Evolutionary conservation across 2,888 invertebrate genomes (phyloP).

Genomic region (Trimorus sp.): DNA sequence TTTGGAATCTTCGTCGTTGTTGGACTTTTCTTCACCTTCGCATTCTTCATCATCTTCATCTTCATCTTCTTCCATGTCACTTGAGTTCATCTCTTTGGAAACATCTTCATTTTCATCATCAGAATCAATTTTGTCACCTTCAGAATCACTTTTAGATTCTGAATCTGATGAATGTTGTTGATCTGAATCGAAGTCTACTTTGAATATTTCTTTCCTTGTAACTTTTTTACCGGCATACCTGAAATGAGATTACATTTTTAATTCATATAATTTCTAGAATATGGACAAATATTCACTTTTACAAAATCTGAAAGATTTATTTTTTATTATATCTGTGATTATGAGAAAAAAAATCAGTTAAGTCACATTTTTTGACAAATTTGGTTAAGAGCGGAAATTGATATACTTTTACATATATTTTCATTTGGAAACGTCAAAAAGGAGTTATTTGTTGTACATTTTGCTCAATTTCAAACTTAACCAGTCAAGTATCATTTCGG

Average conservation of each 20-base stretch:
- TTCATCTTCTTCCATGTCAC: constrained; percentile 36
- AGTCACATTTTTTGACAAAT: no score
- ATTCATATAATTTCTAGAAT: no score
- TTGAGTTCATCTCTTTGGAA: background rate
- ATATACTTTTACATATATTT: no score
- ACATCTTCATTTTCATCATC: constrained; percentile 69
- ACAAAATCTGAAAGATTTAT: no score
- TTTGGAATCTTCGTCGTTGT: constrained; percentile 40
- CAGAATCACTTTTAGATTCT: constrained; percentile 3
- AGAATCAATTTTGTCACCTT: constrained; percentile 11
- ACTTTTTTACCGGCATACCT: constrained; percentile 88
- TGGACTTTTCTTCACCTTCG: constrained; percentile 44
- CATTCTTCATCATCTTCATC: constrained; percentile 68
- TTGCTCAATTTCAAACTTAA: no score
- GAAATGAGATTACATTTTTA: constrained; percentile 4
- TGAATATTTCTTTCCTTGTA: constrained; percentile 83
- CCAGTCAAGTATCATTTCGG: no score
- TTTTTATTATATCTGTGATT: no score
- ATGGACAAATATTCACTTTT: no score
- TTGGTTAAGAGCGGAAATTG: no score
- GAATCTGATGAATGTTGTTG: constrained; percentile 53
- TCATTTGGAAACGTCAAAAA: no score
- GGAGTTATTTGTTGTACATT: no score
- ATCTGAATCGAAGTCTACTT: constrained; percentile 65
- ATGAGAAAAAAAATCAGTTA: no score